Evolutionary conservation across 2,113 vertebrate genomes (phyloP).

Genomic region (Micromys minutus): DNA sequence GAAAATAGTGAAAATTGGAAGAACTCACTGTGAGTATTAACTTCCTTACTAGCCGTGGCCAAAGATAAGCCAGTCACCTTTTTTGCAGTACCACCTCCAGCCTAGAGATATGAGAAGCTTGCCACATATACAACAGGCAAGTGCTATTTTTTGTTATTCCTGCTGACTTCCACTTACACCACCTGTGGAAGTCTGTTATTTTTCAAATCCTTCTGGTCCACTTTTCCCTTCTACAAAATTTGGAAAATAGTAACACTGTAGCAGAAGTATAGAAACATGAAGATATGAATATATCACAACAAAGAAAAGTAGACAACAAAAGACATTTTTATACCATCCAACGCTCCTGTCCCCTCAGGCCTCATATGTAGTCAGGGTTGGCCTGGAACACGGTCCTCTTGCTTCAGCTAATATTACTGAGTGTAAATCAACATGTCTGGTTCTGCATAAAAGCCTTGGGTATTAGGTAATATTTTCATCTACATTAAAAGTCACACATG

Average conservation of each 20-base stretch:
- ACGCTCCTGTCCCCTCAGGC: neutral
- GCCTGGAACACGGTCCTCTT: neutral
- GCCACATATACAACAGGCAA: neutral
- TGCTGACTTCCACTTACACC: neutral
- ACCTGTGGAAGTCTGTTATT: neutral
- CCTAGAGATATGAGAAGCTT: neutral
- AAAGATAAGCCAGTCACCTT: neutral
- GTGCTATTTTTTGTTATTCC: neutral
- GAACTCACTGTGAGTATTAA: neutral
- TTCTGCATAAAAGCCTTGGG: neutral
- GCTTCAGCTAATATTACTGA: too few relatives aligned
- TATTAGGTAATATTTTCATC: neutral
- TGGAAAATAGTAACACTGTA: neutral
- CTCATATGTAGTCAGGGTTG: neutral
- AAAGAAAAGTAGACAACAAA: neutral
- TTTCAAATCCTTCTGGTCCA: neutral
- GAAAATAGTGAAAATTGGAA: neutral
- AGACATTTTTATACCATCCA: neutral
- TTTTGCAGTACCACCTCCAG: neutral
- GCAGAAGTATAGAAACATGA: neutral
- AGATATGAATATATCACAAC: neutral
- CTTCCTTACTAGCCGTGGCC: neutral
- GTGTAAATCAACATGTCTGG: neutral
- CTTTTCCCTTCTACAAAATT: neutral
- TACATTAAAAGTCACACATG: neutral